These are phyloP conservation scores for Cosmia trapezina DNA, from an alignment of 2,888 invertebrate genomes.

Conservation along the genomic window DNA sequence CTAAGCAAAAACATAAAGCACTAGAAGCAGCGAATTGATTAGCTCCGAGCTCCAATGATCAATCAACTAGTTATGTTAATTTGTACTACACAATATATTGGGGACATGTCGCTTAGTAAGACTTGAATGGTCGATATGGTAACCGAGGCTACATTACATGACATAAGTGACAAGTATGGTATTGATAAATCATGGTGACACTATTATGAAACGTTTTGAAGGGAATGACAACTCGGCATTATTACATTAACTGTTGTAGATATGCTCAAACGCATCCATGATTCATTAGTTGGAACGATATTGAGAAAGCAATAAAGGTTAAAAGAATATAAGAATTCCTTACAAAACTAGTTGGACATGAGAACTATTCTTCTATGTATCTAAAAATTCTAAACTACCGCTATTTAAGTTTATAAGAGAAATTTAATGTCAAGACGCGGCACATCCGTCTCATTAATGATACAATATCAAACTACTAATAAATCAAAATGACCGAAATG, in stretches of 20 bases:
- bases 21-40: slow-evolving; percentile 40
- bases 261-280: neutral
- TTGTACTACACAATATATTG: slow-evolving; percentile 70
- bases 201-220: slow-evolving; percentile 56
- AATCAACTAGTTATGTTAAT: slow-evolving; percentile 79
- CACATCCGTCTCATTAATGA: slow-evolving; percentile 14
- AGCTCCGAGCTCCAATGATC: slow-evolving; percentile 53
- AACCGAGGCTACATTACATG: slow-evolving; percentile 55
- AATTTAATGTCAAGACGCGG: neutral
- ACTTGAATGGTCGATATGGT: slow-evolving; percentile 67
- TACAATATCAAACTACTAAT: slow-evolving; percentile 60
- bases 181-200: slow-evolving; percentile 57
- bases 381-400: neutral
- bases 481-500: slow-evolving; percentile 78
- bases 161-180: slow-evolving; percentile 63
- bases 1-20: neutral
- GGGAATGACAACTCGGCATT: slow-evolving; percentile 43
- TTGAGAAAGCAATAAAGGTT: neutral
- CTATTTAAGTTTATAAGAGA: slow-evolving; percentile 5
- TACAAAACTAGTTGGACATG: too few relatives aligned
- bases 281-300: neutral
- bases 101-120: slow-evolving; percentile 67
- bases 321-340: neutral
- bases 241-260: slow-evolving; percentile 21
- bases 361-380: neutral